phyloP scores from a whole-genome alignment of 2,113 vertebrate genomes.

The Pipra filicauda region DNA sequence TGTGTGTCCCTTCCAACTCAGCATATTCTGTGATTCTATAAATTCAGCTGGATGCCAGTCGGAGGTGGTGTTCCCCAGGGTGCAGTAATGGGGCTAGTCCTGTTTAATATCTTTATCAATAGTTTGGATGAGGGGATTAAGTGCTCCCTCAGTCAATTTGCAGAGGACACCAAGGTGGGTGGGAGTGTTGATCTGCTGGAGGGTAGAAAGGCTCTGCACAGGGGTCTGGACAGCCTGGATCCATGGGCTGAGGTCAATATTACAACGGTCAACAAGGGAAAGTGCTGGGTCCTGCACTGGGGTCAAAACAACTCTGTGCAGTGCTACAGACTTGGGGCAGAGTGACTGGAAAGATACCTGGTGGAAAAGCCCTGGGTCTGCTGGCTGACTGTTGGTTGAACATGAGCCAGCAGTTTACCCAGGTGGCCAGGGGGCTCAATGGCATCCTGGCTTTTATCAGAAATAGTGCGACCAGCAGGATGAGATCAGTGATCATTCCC shows the following conservation, averaged over 20 bases:
- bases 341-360: not conserved
- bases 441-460: not conserved
- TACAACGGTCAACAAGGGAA: not conserved
- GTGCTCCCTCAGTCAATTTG: not conserved
- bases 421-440: not conserved
- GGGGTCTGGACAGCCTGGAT: not conserved
- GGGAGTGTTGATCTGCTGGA: not conserved
- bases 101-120: too few species aligned
- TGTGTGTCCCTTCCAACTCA: not conserved
- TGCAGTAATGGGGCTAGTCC: not conserved
- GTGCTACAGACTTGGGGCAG: not conserved
- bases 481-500: not conserved
- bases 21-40: not conserved
- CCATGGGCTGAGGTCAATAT: not conserved
- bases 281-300: not conserved
- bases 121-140: too few species aligned
- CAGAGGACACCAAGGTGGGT: not conserved
- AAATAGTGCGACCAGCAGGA: not conserved
- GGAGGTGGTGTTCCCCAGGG: not conserved
- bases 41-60: rapidly evolving
- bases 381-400: not conserved
- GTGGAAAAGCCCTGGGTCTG: not conserved
- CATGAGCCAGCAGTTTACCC: not conserved
- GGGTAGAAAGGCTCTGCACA: not conserved
- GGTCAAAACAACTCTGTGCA: not conserved